Evolutionary conservation across 2,797 vertebrate species (phyloP).

Genomic region (Oreortyx pictus): DNA sequence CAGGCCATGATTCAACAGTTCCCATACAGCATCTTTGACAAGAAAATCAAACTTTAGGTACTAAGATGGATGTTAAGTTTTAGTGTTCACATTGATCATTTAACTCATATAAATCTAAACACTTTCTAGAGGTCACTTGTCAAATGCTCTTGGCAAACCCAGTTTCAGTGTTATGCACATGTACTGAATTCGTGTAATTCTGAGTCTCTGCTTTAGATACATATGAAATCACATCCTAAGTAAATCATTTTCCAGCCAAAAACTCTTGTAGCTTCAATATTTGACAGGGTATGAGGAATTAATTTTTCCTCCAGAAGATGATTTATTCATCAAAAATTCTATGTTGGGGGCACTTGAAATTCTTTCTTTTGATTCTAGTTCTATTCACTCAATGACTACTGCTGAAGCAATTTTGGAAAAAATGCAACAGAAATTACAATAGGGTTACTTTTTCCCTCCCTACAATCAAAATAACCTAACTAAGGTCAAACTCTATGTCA

Average conservation of each 20-base stretch:
- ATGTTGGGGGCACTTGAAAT: background rate
- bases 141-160: background rate
- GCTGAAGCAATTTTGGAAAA: background rate
- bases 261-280: rapidly evolving
- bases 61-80: background rate
- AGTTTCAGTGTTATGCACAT: background rate
- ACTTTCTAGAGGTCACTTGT: background rate
- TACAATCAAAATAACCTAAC: background rate
- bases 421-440: background rate
- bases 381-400: background rate
- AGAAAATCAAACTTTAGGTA: background rate
- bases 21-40: background rate
- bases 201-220: background rate
- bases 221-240: background rate
- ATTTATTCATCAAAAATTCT: background rate
- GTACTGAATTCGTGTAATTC: background rate
- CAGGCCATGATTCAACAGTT: too few species aligned
- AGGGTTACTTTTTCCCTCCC: background rate
- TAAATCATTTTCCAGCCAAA: background rate
- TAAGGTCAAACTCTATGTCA: background rate
- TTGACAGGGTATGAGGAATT: background rate
- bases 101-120: constrained; percentile 6
- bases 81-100: background rate
- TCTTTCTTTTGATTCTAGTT: background rate
- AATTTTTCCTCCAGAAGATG: background rate